These are phyloP conservation scores for Heliconius melpomene DNA, from an alignment of 1,140 invertebrate species.

Conservation along the genomic window DNA sequence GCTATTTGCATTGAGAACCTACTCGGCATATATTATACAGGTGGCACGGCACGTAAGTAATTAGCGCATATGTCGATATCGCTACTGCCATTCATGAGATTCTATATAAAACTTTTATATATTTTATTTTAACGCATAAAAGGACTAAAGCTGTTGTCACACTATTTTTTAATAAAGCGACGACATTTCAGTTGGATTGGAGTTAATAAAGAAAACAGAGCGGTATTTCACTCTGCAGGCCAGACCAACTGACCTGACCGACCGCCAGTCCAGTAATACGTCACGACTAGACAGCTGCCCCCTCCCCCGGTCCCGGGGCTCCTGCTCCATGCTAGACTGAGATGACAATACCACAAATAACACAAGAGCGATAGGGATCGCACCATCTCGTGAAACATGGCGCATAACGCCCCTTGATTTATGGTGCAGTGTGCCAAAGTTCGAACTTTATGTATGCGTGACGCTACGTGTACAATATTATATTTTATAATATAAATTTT, in stretches of 20 bases:
- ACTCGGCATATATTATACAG: slow-evolving; percentile 72
- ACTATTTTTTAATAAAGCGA: slow-evolving; percentile 42
- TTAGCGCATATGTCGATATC: slow-evolving; percentile 72
- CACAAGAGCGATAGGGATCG: slow-evolving; percentile 66
- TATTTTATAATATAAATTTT: slow-evolving; percentile 43
- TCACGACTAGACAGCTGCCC: slow-evolving; percentile 78
- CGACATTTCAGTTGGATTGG: slow-evolving; percentile 39
- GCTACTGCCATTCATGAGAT: slow-evolving; percentile 61
- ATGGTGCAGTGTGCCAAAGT: slow-evolving; percentile 79
- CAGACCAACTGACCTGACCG: slow-evolving; percentile 61
- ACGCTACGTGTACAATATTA: slow-evolving; percentile 55
- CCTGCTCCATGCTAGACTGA: slow-evolving; percentile 63
- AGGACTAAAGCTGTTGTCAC: slow-evolving; percentile 36
- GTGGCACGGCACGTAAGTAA: slow-evolving; percentile 63
- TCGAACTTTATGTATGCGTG: slow-evolving; percentile 77
- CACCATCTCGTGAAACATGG: slow-evolving; percentile 78
- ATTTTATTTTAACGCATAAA: slow-evolving; percentile 40
- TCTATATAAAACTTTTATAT: slow-evolving; percentile 59
- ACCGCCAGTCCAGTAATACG: slow-evolving; percentile 74
- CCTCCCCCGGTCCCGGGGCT: slow-evolving; percentile 58
- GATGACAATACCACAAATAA: slow-evolving; percentile 61
- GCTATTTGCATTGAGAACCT: slow-evolving; percentile 76
- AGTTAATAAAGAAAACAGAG: slow-evolving; percentile 50
- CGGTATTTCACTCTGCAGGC: slow-evolving; percentile 48
- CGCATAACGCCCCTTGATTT: slow-evolving; percentile 82